These are phyloP conservation scores for Cephus runcator DNA, from an alignment of 2,888 invertebrate species.

Conservation along the genomic window DNA sequence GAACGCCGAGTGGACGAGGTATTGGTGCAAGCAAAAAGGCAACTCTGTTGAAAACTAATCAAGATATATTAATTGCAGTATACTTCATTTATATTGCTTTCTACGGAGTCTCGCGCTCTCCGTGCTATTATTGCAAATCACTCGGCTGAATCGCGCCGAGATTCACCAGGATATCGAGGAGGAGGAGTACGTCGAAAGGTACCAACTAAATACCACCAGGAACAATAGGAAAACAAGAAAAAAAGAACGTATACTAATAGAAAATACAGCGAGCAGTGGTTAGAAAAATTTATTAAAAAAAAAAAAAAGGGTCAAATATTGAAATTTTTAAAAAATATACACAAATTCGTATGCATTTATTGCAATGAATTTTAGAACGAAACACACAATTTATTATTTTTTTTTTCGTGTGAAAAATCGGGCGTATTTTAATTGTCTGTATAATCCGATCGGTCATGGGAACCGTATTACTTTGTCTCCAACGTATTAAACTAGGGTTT, in stretches of 20 bases:
- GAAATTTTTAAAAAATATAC: neutral
- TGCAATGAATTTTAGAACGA: neutral
- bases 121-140: conserved; percentile 55
- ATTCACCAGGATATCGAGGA: neutral
- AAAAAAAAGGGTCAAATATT: neutral
- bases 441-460: neutral
- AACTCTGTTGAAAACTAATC: conserved; percentile 57
- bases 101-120: conserved; percentile 39
- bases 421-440: neutral
- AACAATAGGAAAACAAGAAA: neutral
- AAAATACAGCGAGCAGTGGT: neutral
- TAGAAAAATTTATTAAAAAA: neutral
- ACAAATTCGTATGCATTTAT: neutral
- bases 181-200: neutral
- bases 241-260: neutral
- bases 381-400: neutral
- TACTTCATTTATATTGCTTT: conserved; percentile 56
- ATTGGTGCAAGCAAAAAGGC: conserved; percentile 42
- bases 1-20: conserved; percentile 29
- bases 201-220: neutral
- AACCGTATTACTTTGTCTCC: neutral
- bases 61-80: conserved; percentile 60
- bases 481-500: neutral
- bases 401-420: neutral
- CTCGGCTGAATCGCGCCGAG: conserved; percentile 10